A percentile compares a stretch with the other conserved stretches of the same genome.
phyloP scores from a whole-genome alignment of 2,888 invertebrate genomes.

The Stenolophus ochropezus region DNA sequence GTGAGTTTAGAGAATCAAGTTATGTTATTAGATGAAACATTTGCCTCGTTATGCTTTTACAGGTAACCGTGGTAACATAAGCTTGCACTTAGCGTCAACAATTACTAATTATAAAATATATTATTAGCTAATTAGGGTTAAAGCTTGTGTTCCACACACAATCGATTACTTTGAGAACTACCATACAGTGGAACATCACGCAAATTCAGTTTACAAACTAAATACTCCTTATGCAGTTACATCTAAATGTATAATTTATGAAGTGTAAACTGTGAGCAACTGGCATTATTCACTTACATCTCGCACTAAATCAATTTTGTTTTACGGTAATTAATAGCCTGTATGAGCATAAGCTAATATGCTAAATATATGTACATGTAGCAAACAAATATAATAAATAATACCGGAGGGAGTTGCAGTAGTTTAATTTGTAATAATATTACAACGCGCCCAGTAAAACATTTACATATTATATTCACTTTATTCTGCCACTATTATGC shows the following conservation, averaged over 20 bases:
- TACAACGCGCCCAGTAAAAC: too few relatives aligned
- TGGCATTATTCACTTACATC: constrained; percentile 1
- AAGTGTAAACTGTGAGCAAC: constrained; percentile 16
- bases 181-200: neutral
- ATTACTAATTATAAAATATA: constrained; percentile 28
- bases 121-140: constrained; percentile 21
- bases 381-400: neutral
- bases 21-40: neutral
- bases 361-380: neutral
- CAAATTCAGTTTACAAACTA: constrained; percentile 19
- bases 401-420: neutral
- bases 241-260: constrained; percentile 30
- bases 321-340: neutral
- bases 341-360: neutral
- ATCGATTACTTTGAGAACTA: constrained; percentile 18
- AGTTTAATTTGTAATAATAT: neutral
- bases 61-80: constrained; percentile 11
- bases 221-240: constrained; percentile 31
- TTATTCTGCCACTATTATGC: too few relatives aligned
- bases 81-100: constrained; percentile 22
- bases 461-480: too few relatives aligned
- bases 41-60: neutral
- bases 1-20: neutral
- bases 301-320: constrained; percentile 18
- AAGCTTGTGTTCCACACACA: constrained; percentile 5